These are phyloP conservation scores for Drosophila busckii DNA, from an alignment of 1,140 invertebrate genomes.

Conservation along the genomic window DNA sequence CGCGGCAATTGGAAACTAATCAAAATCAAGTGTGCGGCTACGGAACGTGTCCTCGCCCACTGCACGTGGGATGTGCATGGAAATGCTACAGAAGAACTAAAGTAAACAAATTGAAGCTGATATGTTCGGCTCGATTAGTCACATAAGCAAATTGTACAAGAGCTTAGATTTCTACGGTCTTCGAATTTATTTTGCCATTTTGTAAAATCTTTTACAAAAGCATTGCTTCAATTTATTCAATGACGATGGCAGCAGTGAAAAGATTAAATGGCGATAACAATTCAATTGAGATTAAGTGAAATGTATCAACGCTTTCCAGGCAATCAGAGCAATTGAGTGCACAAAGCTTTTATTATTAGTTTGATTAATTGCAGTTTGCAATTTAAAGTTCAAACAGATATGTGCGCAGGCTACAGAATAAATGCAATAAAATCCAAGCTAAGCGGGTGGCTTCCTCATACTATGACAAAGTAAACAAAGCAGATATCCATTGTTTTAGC, in stretches of 20 bases:
- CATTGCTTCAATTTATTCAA: too few species aligned
- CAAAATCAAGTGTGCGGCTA: background rate
- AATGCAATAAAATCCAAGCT: too few species aligned
- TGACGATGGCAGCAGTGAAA: conserved; percentile 9
- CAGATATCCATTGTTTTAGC: conserved; percentile 7
- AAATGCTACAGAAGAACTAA: background rate
- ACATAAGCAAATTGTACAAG: too few species aligned
- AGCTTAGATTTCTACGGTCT: too few species aligned
- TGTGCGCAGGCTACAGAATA: conserved; percentile 12
- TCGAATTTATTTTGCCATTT: too few species aligned
- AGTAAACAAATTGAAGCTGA: background rate
- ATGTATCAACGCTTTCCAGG: conserved; percentile 21
- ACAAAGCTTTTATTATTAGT: conserved; percentile 14
- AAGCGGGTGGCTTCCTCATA: background rate
- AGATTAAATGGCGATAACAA: conserved; percentile 11
- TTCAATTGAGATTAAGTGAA: conserved; percentile 43
- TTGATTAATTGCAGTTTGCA: conserved; percentile 36
- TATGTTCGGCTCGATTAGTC: too few species aligned
- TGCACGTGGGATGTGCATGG: conserved; percentile 28
- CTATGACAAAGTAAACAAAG: background rate
- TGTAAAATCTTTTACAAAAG: too few species aligned
- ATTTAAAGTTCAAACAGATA: conserved; percentile 19
- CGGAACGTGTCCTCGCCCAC: conserved; percentile 18
- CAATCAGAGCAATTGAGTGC: conserved; percentile 25
- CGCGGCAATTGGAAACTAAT: conserved; percentile 14